Conservation (phyloP, 1,140 invertebrate species). For the Nixonia krombeini region DNA sequence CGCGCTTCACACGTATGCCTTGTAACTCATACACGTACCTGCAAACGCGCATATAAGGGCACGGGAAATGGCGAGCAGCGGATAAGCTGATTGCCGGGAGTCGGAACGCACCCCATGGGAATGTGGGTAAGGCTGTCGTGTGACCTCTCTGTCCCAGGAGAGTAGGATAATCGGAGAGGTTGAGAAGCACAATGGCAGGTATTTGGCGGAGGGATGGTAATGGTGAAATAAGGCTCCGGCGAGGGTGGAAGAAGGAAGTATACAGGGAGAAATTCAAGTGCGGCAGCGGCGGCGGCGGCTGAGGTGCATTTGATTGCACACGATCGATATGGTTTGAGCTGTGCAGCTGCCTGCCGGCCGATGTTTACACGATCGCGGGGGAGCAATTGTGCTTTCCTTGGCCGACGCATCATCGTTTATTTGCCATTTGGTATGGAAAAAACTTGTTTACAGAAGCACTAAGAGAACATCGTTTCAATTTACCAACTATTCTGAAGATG, state of each 20-base stretch:
- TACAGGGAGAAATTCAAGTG: slow-evolving; percentile 1
- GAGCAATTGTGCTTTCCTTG: slow-evolving; percentile 1
- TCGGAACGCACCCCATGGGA: slow-evolving; percentile 57
- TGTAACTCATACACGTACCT: neutral
- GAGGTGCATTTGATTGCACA: neutral
- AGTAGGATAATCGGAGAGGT: slow-evolving; percentile 57
- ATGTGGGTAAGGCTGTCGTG: slow-evolving; percentile 68
- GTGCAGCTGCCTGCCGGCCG: neutral
- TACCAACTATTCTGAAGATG: neutral
- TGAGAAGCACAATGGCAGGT: slow-evolving; percentile 39
- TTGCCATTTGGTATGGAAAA: slow-evolving; percentile 8
- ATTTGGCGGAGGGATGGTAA: slow-evolving; percentile 18
- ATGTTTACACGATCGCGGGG: neutral
- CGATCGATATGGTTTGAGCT: slow-evolving; percentile 5
- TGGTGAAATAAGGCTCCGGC: slow-evolving; percentile 27
- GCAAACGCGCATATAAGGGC: too few relatives aligned
- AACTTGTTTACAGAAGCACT: slow-evolving; percentile 47
- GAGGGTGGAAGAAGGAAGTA: slow-evolving; percentile 21
- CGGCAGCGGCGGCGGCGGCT: slow-evolving; percentile 1
- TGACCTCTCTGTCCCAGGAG: slow-evolving; percentile 71
- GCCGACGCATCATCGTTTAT: slow-evolving; percentile 3
- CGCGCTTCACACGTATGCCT: slow-evolving; percentile 8
- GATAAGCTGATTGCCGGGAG: slow-evolving; percentile 36
- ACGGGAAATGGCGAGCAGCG: slow-evolving; percentile 13
- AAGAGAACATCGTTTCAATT: slow-evolving; percentile 39